phyloP scores from a whole-genome alignment of 2,113 vertebrate species.

The Erythrocercus mccallii region DNA sequence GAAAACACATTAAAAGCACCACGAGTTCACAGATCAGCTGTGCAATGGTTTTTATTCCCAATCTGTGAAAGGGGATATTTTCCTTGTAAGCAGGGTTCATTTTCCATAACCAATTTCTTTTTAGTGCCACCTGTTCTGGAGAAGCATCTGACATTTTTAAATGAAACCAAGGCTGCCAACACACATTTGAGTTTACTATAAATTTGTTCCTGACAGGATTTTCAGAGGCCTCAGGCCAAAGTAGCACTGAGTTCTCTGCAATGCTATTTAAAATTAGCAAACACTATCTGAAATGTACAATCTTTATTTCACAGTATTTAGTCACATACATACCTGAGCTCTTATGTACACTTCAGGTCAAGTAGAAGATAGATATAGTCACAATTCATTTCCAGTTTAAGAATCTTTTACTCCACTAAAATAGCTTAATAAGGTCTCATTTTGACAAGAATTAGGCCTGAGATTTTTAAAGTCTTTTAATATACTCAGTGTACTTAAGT shows the following conservation, averaged over 20 bases:
- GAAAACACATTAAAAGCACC: slow-evolving; percentile 38
- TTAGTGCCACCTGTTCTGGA: slow-evolving; percentile 50
- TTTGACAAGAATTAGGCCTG: background rate
- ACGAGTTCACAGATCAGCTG: slow-evolving; percentile 23
- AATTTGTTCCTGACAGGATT: background rate
- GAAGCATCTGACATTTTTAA: background rate
- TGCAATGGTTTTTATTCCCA: background rate
- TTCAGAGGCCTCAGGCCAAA: background rate
- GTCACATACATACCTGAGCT: background rate
- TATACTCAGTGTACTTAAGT: too few relatives aligned
- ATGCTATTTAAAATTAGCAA: background rate
- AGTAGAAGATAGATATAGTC: background rate
- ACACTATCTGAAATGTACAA: background rate
- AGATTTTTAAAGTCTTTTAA: background rate
- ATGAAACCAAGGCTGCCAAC: background rate
- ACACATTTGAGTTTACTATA: background rate
- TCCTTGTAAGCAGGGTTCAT: background rate
- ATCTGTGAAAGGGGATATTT: slow-evolving; percentile 12
- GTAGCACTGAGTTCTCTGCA: background rate
- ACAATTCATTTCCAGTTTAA: background rate
- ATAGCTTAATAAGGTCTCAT: background rate
- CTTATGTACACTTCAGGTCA: background rate
- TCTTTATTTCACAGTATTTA: background rate
- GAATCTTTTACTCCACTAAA: background rate
- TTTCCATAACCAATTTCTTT: slow-evolving; percentile 20